phyloP scores from a whole-genome alignment of 2,113 vertebrate species.

The Lynx canadensis region DNA sequence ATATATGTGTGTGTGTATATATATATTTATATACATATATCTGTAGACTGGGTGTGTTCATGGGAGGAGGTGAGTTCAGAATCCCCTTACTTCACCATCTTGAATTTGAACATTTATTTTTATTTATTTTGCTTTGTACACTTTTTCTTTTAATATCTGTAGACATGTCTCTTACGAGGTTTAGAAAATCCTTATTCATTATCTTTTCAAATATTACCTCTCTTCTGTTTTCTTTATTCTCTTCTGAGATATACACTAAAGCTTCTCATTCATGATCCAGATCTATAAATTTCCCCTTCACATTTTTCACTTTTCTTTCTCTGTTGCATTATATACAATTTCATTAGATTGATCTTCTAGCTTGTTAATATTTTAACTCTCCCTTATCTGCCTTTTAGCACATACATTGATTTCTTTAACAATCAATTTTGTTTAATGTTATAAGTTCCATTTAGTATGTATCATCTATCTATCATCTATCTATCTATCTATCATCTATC shows the following conservation, averaged over 20 bases:
- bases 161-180: not conserved
- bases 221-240: not conserved
- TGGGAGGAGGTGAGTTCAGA: not conserved
- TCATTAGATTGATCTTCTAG: not conserved
- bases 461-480: not conserved
- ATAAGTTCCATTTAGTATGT: not conserved
- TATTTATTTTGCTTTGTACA: not conserved
- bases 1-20: no score
- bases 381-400: not conserved
- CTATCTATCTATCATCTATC: not conserved
- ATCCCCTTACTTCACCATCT: not conserved
- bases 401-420: not conserved
- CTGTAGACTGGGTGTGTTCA: not conserved
- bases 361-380: not conserved
- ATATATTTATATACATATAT: no score
- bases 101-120: not conserved
- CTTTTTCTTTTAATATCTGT: not conserved
- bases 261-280: not conserved
- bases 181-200: not conserved
- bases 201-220: not conserved
- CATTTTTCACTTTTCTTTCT: not conserved
- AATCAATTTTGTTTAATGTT: not conserved
- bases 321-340: not conserved
- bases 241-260: not conserved
- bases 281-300: not conserved